Evolutionary conservation across 2,113 vertebrate genomes (phyloP).

Genomic region (Pseudorasbora parva): DNA sequence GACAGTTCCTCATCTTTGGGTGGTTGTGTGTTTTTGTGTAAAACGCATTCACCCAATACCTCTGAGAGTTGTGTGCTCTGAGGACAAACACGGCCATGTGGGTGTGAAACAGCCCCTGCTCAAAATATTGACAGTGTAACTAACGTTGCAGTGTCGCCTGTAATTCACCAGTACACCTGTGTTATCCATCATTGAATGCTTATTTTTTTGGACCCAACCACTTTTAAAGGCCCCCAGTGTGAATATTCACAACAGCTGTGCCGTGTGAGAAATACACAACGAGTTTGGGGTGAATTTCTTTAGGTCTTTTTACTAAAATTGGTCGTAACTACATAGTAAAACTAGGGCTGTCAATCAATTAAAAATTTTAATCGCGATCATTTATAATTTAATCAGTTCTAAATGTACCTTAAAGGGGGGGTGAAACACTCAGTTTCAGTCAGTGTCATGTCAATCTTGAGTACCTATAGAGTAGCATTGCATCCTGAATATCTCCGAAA

Average conservation of each 20-base stretch:
- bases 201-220: neutral
- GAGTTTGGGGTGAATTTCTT: neutral
- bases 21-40: conserved; percentile 23
- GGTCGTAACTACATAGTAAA: neutral
- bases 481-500: too few species aligned
- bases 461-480: too few species aligned
- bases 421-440: too few species aligned
- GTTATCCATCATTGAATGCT: conserved; percentile 5
- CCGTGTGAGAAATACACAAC: neutral
- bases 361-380: too few species aligned
- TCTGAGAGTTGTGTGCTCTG: neutral
- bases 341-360: too few species aligned
- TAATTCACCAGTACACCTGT: neutral
- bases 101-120: conserved; percentile 8
- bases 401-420: too few species aligned
- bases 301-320: neutral
- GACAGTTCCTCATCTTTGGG: neutral
- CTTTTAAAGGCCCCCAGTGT: conserved; percentile 11
- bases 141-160: neutral
- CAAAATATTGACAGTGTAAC: conserved; percentile 26
- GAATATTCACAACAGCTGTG: conserved; percentile 25
- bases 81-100: conserved; percentile 10
- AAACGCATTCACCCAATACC: conserved; percentile 14
- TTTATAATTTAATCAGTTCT: too few species aligned
- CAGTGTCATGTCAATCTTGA: too few species aligned